Evolutionary conservation across 2,888 invertebrate species (phyloP).

Genomic region (Cacoxenus indagator): DNA sequence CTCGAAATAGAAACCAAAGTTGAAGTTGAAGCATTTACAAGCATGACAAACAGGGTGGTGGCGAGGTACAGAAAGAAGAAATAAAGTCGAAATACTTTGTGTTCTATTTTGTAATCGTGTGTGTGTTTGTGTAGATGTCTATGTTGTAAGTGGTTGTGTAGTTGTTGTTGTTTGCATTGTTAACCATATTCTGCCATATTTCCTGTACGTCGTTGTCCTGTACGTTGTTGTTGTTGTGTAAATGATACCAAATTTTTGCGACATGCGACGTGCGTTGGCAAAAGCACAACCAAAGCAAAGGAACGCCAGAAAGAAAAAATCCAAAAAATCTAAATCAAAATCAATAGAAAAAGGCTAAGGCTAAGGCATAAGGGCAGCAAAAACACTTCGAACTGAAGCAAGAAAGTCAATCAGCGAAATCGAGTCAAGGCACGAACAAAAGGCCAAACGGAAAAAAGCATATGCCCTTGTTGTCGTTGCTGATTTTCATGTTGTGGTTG

Average conservation of each 20-base stretch:
- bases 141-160: neutral
- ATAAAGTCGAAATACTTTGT: neutral
- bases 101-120: neutral
- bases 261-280: slow-evolving; percentile 6
- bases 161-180: neutral
- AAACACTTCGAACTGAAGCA: neutral
- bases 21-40: neutral
- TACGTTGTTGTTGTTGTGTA: neutral
- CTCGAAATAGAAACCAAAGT: slow-evolving; percentile 29
- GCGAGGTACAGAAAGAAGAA: neutral
- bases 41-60: neutral
- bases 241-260: slow-evolving; percentile 15
- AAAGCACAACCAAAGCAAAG: neutral
- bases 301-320: neutral
- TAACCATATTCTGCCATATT: neutral
- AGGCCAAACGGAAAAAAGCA: slow-evolving; percentile 27
- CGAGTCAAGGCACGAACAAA: neutral
- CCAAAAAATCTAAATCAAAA: too few relatives aligned
- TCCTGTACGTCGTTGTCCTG: neutral
- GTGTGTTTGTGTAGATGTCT: neutral
- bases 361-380: too few relatives aligned
- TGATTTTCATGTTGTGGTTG: slow-evolving; percentile 10
- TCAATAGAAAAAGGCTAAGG: too few relatives aligned
- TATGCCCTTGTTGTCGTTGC: slow-evolving; percentile 24
- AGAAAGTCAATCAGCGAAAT: slow-evolving; percentile 27